Evolutionary conservation across 2,113 vertebrate genomes (phyloP), one percentile per base, ranked within the genome.

Genomic region (Gambusia holbrooki): DNA sequence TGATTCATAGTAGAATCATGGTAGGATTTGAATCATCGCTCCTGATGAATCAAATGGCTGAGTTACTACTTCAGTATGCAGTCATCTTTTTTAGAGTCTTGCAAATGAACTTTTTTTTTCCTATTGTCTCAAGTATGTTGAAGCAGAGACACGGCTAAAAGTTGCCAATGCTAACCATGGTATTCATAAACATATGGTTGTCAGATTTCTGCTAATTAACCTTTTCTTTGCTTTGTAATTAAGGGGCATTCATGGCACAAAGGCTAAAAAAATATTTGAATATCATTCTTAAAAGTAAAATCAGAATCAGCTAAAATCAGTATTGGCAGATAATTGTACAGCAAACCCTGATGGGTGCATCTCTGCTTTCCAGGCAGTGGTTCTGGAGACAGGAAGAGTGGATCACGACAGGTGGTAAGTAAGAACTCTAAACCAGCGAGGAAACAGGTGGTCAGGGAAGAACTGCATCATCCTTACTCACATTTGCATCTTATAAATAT

Each of bases 401-500:
- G 35, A 19, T 48, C 42, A 33, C 63, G 81, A 81, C 84, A 84
- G 82, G 82, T 77, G 88, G 72, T 80, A 82, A 85, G 81, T 69
- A 81, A 58, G 76, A 79, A 71, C 78, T 71, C 0, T 62, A 63
- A 79, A 63, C 71, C 64, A 48, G 66, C 32, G 74, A 83, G 69
- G 42, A 82, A 76, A 77, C 84, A 88, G 84, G 75, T 88, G 89
- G 83, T 89, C 29, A 19, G 73, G 73, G 67, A 37, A 80, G 77
- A 35, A 66, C 27, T 1, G 22, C 68, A 30, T 80, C 66, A 45
- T 87, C 74, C 80, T 54, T 73, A 28, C 79, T 67, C 62, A 76
- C 58, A 88, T 91, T 92, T 87, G 86, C 90, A 86, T 89, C 84
- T 86, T 65, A 87, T 90, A 88, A 87, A 91, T 91, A 90, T 88